Percentiles rank a stretch among this genome's conserved stretches.
Conservation (phyloP, 2,113 vertebrate species). For the Bambusicola thoracicus region DNA sequence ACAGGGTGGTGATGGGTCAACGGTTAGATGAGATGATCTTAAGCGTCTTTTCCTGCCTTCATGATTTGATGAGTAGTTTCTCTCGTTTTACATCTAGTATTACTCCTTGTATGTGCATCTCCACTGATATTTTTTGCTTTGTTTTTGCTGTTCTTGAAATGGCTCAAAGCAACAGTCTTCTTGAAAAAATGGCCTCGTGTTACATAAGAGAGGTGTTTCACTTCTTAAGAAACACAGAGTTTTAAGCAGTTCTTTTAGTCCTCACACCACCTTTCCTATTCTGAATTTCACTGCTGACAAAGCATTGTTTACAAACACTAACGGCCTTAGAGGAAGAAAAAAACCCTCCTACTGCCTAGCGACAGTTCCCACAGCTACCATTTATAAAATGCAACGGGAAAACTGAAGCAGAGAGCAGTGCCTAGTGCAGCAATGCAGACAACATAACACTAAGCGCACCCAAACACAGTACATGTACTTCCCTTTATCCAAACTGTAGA, state of each 20-base stretch:
- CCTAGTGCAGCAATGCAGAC: rapidly evolving
- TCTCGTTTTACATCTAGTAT: not conserved
- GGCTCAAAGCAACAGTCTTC: not conserved
- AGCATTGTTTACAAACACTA: not conserved
- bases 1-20: too few relatives aligned
- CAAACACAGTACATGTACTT: not conserved
- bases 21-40: too few relatives aligned
- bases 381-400: not conserved
- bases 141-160: not conserved
- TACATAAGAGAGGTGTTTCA: not conserved
- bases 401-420: not conserved
- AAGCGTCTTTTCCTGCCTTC: too few relatives aligned
- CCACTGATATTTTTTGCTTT: not conserved
- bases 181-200: not conserved
- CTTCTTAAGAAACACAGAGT: not conserved
- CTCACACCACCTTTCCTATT: not conserved
- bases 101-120: not conserved
- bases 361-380: not conserved
- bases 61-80: not conserved
- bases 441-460: not conserved
- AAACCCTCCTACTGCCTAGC: not conserved
- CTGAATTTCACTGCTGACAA: not conserved
- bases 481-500: not conserved
- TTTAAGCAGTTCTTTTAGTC: not conserved
- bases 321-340: not conserved